Conservation (phyloP, 2,797 vertebrate species). For the Chiroxiphia lanceolata region DNA sequence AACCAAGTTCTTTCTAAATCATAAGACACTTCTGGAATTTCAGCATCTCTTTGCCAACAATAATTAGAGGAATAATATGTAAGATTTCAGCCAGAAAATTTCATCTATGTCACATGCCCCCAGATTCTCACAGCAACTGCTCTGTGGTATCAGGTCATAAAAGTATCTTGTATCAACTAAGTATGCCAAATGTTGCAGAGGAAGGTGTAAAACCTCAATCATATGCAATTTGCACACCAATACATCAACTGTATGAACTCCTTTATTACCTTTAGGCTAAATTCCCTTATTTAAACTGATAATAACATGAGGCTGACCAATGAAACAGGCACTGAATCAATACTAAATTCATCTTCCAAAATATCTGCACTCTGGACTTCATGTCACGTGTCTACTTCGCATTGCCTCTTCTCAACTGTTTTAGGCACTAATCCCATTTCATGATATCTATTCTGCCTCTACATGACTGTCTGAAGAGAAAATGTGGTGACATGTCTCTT, state of each 20-base stretch:
- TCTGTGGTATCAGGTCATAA: background rate
- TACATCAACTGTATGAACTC: background rate
- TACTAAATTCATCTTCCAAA: background rate
- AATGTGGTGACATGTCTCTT: background rate
- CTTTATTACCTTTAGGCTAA: background rate
- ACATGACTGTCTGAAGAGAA: background rate
- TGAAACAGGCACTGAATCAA: background rate
- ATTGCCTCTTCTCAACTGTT: background rate
- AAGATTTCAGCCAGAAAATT: slow-evolving; percentile 56
- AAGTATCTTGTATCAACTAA: slow-evolving; percentile 22
- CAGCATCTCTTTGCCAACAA: background rate
- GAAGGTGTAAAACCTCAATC: slow-evolving; percentile 17
- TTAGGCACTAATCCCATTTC: background rate
- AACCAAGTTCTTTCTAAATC: slow-evolving; percentile 4
- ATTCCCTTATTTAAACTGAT: background rate
- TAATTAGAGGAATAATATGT: slow-evolving; percentile 45
- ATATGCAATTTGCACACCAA: background rate
- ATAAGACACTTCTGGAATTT: slow-evolving; percentile 32
- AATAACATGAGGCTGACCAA: background rate
- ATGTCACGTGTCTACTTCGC: background rate
- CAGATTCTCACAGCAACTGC: slow-evolving; percentile 37
- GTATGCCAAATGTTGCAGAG: background rate
- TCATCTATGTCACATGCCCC: slow-evolving; percentile 53
- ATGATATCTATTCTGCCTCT: background rate
- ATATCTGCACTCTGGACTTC: background rate